phyloP scores from a whole-genome alignment of 2,888 invertebrate genomes.

The Ischnus inquisitorius region DNA sequence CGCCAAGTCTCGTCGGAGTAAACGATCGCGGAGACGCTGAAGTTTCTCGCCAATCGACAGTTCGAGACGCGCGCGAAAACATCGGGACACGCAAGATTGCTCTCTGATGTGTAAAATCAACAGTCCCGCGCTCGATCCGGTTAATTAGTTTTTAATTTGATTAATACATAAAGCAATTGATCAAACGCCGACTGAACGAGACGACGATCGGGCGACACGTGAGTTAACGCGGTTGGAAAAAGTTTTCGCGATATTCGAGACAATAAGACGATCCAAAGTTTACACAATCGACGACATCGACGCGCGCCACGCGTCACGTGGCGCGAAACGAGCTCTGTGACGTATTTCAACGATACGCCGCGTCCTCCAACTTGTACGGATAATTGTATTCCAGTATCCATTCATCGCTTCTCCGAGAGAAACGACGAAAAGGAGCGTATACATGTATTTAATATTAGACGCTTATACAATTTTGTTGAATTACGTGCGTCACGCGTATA shows the following conservation, averaged over 20 bases:
- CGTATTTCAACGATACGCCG: background rate
- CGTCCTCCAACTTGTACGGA: background rate
- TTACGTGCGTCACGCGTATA: background rate
- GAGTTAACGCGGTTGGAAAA: background rate
- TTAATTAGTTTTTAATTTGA: background rate
- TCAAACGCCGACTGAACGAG: background rate
- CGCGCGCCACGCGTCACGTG: too few relatives aligned
- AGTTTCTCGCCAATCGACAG: background rate
- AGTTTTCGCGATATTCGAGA: background rate
- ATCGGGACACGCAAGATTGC: background rate
- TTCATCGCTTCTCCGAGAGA: background rate
- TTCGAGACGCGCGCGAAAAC: background rate
- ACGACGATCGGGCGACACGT: background rate
- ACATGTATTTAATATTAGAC: conserved; percentile 2
- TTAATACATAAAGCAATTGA: background rate
- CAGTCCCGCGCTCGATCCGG: background rate
- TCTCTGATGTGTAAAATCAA: background rate
- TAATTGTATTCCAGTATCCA: background rate
- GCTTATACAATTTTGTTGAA: background rate
- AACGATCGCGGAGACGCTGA: background rate
- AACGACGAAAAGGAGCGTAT: background rate
- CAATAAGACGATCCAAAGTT: background rate
- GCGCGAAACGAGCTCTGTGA: background rate
- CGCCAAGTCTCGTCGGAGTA: background rate
- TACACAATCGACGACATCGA: background rate